Percentiles rank a stretch among this genome's conserved stretches.
Conservation (phyloP, 2,888 invertebrate species). For the Nemotelus pantherinus region DNA sequence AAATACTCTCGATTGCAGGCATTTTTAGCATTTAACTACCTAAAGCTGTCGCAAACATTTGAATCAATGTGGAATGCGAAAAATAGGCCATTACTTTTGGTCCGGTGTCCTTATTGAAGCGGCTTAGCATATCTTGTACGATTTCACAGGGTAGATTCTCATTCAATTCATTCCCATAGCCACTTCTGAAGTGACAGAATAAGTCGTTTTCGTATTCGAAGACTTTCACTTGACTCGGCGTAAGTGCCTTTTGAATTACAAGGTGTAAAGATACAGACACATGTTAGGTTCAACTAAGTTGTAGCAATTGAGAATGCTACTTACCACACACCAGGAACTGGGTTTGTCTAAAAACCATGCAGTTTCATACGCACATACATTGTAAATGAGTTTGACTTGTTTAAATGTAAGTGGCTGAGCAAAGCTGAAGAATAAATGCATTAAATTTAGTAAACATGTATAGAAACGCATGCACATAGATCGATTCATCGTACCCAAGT, state of each 20-base stretch:
- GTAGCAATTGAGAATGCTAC: not conserved
- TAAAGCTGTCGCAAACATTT: constrained; percentile 71
- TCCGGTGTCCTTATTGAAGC: constrained; percentile 70
- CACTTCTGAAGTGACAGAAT: constrained; percentile 77
- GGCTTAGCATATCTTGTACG: constrained; percentile 76
- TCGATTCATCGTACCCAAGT: constrained; percentile 63
- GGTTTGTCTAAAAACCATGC: constrained; percentile 34
- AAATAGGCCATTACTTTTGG: constrained; percentile 76
- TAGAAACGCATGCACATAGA: no score
- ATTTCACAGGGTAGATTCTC: constrained; percentile 76
- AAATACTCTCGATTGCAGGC: not conserved
- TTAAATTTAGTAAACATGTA: no score
- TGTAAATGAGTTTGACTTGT: constrained; percentile 11
- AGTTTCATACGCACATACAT: constrained; percentile 31
- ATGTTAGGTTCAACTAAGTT: not conserved
- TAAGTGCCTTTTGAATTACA: constrained; percentile 69
- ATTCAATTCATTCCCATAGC: constrained; percentile 76
- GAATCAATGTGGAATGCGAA: constrained; percentile 71
- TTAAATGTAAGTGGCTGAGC: not conserved
- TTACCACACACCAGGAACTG: constrained; percentile 34
- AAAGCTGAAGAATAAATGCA: constrained; percentile 8
- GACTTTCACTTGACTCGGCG: constrained; percentile 75
- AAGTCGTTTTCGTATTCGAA: constrained; percentile 84
- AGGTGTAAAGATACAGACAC: constrained; percentile 25
- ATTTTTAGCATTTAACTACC: constrained; percentile 55